Conservation (phyloP, 2,797 vertebrate species). For the Hylomyscus alleni region DNA sequence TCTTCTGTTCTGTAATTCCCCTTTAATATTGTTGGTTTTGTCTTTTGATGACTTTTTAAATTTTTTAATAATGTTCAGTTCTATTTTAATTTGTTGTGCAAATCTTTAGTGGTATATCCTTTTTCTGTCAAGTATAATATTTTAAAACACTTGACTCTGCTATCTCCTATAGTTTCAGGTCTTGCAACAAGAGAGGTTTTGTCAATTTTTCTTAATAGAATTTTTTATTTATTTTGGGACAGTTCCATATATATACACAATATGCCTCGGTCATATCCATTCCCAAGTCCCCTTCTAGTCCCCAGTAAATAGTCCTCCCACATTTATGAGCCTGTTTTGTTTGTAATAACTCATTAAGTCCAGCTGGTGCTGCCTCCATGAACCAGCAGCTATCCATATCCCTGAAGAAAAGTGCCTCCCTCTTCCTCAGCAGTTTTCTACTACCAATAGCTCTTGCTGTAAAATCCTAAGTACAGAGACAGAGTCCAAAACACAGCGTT, state of each 20-base stretch:
- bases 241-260: neutral
- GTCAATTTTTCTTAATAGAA: neutral
- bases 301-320: neutral
- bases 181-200: neutral
- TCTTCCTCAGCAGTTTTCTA: neutral
- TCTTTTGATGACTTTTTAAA: neutral
- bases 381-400: too few species aligned
- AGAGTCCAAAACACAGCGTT: neutral
- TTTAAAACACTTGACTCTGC: neutral
- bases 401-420: neutral
- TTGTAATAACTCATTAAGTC: neutral
- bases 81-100: neutral
- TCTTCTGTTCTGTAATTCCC: neutral
- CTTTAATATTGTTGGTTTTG: neutral
- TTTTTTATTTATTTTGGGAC: neutral
- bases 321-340: neutral
- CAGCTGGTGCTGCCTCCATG: neutral
- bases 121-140: neutral
- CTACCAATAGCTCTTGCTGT: neutral
- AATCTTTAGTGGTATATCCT: neutral
- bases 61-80: neutral
- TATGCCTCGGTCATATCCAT: neutral
- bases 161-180: neutral
- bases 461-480: neutral
- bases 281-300: neutral